Percentiles rank a stretch among this genome's conserved stretches.
Evolutionary conservation across 2,797 vertebrate species (phyloP).

Genomic region (Nyctibius grandis): DNA sequence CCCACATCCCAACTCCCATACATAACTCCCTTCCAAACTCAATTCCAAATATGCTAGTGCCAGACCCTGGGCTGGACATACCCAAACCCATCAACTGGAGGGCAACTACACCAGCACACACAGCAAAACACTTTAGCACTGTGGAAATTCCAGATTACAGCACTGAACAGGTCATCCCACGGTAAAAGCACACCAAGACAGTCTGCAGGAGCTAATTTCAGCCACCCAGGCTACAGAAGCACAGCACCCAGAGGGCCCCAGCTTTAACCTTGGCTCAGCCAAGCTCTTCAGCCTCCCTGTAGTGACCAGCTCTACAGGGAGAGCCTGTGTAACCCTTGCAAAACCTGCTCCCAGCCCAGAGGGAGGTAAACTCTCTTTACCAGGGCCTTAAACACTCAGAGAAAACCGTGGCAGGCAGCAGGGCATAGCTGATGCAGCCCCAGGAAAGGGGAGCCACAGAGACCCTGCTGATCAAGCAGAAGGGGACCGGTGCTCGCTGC

Average conservation of each 20-base stretch:
- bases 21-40: neutral
- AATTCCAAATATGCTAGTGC: neutral
- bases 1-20: neutral
- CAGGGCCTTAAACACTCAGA: neutral
- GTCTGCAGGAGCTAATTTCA: neutral
- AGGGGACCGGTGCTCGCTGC: neutral
- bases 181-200: no score
- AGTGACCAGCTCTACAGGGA: neutral
- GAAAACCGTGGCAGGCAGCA: neutral
- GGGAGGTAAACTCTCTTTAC: neutral
- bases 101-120: neutral
- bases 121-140: neutral
- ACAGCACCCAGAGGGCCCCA: neutral
- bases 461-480: neutral
- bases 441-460: neutral
- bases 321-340: neutral
- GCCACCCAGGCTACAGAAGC: neutral
- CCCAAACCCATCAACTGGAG: neutral
- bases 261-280: neutral
- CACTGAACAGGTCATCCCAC: neutral
- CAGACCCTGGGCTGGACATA: neutral
- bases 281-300: neutral
- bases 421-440: neutral
- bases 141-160: neutral
- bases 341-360: neutral